A percentile compares a stretch with the other conserved stretches of the same genome.
phyloP scores from a whole-genome alignment of 2,113 vertebrate species.

The Equus quagga region DNA sequence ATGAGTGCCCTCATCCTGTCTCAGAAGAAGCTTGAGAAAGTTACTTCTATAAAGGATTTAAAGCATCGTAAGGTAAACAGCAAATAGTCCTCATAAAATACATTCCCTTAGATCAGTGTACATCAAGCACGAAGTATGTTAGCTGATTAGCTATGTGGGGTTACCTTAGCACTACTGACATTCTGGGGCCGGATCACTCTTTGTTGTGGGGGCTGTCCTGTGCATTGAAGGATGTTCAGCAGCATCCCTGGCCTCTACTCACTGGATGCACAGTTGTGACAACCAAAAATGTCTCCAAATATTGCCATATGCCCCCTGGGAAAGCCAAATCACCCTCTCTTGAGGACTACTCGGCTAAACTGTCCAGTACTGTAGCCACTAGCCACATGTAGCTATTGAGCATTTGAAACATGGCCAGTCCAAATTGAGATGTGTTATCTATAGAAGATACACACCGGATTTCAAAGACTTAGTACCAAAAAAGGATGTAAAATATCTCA shows the following conservation, averaged over 20 bases:
- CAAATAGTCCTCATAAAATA: not conserved
- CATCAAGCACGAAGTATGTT: not conserved
- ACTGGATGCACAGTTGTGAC: not conserved
- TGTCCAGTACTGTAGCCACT: not conserved
- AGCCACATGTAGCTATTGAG: not conserved
- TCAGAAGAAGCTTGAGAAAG: conserved; percentile 3
- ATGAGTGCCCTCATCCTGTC: not conserved
- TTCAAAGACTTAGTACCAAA: not conserved
- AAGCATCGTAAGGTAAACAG: not conserved
- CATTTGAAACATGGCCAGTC: not conserved
- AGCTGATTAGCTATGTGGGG: not conserved
- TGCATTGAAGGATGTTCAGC: not conserved
- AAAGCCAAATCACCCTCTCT: not conserved
- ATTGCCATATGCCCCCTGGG: not conserved
- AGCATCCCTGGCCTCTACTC: not conserved
- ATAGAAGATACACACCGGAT: not conserved
- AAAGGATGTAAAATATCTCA: not conserved
- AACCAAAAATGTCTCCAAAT: not conserved
- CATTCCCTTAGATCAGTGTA: not conserved
- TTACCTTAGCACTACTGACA: not conserved
- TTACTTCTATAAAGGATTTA: not conserved
- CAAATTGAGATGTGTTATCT: not conserved
- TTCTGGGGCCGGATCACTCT: not conserved
- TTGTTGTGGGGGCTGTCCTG: not conserved
- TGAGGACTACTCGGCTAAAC: not conserved